A percentile compares a stretch with the other conserved stretches of the same genome.
phyloP scores from a whole-genome alignment of 2,113 vertebrate genomes.

The Anser brachyrhynchus region DNA sequence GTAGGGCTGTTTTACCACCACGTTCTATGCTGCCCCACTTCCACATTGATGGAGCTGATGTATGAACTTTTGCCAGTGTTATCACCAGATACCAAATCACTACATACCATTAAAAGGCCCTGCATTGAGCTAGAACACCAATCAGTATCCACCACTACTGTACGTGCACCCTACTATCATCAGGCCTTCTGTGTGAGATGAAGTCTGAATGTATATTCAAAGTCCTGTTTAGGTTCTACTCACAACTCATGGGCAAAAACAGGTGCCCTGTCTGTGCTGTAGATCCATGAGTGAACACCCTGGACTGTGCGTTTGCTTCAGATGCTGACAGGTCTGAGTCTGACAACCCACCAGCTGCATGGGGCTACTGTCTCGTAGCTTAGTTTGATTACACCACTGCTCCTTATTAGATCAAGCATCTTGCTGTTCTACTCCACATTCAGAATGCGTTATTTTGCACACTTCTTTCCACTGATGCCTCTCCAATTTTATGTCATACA shows the following conservation, averaged over 20 bases:
- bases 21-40: not conserved
- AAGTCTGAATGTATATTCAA: not conserved
- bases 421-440: not conserved
- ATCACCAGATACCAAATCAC: not conserved
- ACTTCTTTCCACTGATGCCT: not conserved
- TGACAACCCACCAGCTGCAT: not conserved
- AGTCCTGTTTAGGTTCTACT: not conserved
- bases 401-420: not conserved
- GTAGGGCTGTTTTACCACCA: not conserved
- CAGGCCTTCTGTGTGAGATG: not conserved
- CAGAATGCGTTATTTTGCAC: not conserved
- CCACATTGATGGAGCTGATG: not conserved
- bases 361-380: not conserved
- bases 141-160: rapidly evolving
- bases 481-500: not conserved
- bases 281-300: not conserved
- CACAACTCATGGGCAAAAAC: not conserved
- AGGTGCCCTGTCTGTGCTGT: rapidly evolving
- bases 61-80: not conserved
- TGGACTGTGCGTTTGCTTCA: rapidly evolving
- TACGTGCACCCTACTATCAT: not conserved
- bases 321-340: not conserved
- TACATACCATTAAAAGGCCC: not conserved
- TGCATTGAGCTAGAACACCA: not conserved
- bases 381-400: not conserved